These are phyloP conservation scores for Nyctibius bracteatus DNA, from an alignment of 2,113 vertebrate species.

Conservation along the genomic window DNA sequence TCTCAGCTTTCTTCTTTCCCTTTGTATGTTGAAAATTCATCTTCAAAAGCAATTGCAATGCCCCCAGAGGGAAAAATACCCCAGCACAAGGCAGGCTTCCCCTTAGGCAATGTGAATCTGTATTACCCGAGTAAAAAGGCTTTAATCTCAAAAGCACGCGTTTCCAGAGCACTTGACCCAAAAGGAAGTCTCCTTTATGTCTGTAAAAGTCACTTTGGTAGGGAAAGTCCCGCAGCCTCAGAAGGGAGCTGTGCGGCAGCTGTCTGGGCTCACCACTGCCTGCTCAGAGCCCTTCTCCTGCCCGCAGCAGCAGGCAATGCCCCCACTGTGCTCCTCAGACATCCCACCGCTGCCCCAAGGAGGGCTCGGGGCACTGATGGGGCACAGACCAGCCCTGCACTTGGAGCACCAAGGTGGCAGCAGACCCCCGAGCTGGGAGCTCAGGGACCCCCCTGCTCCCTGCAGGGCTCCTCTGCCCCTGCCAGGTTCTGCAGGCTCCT, in stretches of 20 bases:
- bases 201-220: conserved; percentile 32
- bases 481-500: background rate
- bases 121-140: background rate
- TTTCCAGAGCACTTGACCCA: conserved; percentile 35
- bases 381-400: background rate
- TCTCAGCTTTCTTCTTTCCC: conserved; percentile 25
- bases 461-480: background rate
- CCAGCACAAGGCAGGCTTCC: conserved; percentile 10
- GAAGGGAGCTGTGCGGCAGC: background rate
- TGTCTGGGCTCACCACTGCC: rapidly evolving
- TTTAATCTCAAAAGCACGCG: conserved; percentile 32
- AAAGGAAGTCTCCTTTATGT: conserved; percentile 33
- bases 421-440: background rate
- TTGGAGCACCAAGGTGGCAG: background rate
- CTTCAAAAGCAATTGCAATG: conserved; percentile 25
- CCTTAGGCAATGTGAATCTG: conserved; percentile 10
- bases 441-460: background rate
- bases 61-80: conserved; percentile 16
- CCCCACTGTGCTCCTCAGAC: background rate
- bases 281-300: background rate
- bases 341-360: background rate
- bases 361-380: background rate
- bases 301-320: background rate
- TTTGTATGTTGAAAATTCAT: conserved; percentile 39
- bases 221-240: background rate